Evolutionary conservation across 2,797 vertebrate species (phyloP), one percentile per base, ranked within the genome.

Genomic region (Alcedo quadribrachys): DNA sequence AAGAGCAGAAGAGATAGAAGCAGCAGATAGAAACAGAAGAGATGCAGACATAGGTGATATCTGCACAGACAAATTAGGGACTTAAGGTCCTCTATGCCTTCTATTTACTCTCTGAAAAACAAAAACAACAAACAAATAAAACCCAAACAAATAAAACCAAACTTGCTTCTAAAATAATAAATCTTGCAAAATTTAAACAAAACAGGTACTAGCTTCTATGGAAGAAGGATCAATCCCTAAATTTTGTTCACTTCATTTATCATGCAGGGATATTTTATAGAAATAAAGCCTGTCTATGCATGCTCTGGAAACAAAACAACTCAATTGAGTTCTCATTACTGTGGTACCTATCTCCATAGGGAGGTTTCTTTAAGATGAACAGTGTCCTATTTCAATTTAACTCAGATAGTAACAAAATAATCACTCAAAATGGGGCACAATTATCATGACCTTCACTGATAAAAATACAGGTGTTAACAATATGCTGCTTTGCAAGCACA

Each of bases 381-480:
- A 48, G 37, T 0, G 12, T 76, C 77, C 85, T 92, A 87, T 60
- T 93, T 96, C 61, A 37, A 63, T 73, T 71, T 93, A 95, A 93
- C 93, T 73, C 73, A 93, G 82, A 92, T 51, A 90, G 79, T 11
- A 75, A 78, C 81, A 96, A 89, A 93, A 85, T 57, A 94, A 91
- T 87, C 80, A 43, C 55, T 85, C 55, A 69, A 91, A 95, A 89
- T 20, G 16, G 70, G 25, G 51, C 92, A 89, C 32, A 1, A 0
- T 7, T 85, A 43, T 40, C 65, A 6, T 53, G 82, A 87, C 80
- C 66, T 93, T 81, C 60, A 4, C 24, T 54, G 81, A 53, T 50
- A 93, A 93, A 73, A 90, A 66, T 8, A 30, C 27, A 93, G 69
- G 82, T 91, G 70, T 48, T 80, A 91, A 67, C 15, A 4, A 30